Percentiles rank a stretch among this genome's conserved stretches.
These are phyloP conservation scores for Siphamia tubifer DNA, from an alignment of 2,113 vertebrate species.

Conservation along the genomic window DNA sequence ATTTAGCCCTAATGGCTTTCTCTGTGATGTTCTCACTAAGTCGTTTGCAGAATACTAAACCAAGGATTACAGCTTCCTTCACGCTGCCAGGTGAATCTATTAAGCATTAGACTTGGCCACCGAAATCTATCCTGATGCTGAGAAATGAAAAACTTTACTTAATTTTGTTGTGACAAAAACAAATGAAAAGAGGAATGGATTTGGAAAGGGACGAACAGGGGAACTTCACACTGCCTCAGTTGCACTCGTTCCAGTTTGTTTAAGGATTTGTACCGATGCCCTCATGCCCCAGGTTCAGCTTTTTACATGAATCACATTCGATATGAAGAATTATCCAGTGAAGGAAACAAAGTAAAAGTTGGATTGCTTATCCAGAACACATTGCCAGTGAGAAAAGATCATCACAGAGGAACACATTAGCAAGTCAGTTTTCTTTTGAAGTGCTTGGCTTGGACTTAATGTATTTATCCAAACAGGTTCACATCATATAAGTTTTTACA, in stretches of 20 bases:
- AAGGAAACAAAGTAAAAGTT: not conserved
- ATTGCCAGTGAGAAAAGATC: not conserved
- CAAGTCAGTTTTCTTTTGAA: not conserved
- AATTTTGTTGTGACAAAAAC: not conserved
- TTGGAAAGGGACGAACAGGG: not conserved
- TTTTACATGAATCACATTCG: conserved; percentile 1
- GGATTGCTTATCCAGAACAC: not conserved
- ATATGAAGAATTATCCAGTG: conserved; percentile 2
- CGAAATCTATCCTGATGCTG: not conserved
- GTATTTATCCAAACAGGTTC: not conserved
- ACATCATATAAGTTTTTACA: not conserved
- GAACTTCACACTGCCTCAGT: not conserved
- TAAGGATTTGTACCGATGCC: not conserved
- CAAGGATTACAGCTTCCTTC: conserved; percentile 9
- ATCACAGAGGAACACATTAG: not conserved
- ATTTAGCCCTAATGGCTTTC: not conserved
- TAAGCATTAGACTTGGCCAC: not conserved
- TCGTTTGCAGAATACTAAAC: conserved; percentile 23
- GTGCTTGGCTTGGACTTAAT: not conserved
- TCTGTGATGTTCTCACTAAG: not conserved
- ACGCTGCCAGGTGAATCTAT: conserved; percentile 19
- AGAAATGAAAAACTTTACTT: not conserved
- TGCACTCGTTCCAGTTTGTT: not conserved
- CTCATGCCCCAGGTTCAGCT: not conserved
- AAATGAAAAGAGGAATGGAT: not conserved